Conservation (phyloP, 2,888 invertebrate genomes). For the Rhagonycha lutea region DNA sequence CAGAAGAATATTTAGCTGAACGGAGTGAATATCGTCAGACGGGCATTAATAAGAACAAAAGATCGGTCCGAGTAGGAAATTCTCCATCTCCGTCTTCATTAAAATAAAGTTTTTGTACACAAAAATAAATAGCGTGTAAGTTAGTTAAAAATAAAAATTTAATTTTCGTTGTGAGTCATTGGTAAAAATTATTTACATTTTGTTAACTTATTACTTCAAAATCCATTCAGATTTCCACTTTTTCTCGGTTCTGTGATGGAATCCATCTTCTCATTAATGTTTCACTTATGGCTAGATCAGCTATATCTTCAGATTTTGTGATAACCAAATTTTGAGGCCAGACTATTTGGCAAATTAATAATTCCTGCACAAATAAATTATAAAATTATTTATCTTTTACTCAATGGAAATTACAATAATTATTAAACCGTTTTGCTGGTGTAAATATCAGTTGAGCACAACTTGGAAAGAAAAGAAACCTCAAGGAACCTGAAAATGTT, state of each 20-base stretch:
- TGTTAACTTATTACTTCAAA: background rate
- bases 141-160: background rate
- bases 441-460: background rate
- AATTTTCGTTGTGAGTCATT: constrained; percentile 18
- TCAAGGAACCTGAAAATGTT: no score
- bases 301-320: constrained; percentile 58
- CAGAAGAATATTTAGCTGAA: constrained; percentile 78
- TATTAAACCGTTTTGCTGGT: background rate
- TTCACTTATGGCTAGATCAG: constrained; percentile 66
- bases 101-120: background rate
- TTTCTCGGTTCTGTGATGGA: constrained; percentile 43
- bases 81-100: background rate
- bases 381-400: background rate
- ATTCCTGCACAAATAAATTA: constrained; percentile 60
- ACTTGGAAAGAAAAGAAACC: no score
- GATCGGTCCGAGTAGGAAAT: constrained; percentile 23
- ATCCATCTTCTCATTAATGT: constrained; percentile 68
- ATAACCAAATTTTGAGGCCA: constrained; percentile 53
- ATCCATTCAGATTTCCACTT: background rate
- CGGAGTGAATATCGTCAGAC: constrained; percentile 81
- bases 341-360: constrained; percentile 68
- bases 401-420: background rate
- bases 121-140: background rate
- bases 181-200: background rate
- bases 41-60: constrained; percentile 67